Conservation (phyloP, 2,888 invertebrate species). For the Teinopalpus imperialis region DNA sequence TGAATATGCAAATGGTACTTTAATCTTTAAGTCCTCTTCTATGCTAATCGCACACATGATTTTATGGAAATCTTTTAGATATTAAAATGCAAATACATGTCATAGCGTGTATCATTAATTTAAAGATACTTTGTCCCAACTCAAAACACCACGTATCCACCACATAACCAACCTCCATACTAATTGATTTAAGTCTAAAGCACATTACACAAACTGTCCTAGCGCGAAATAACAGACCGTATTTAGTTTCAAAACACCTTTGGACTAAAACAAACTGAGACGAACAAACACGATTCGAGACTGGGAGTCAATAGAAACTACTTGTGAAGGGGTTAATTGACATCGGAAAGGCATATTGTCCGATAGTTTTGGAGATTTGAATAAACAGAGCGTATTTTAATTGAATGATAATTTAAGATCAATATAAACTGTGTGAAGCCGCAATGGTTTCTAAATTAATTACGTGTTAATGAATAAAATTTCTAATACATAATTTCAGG, state of each 20-base stretch:
- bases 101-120: neutral
- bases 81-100: conserved; percentile 15
- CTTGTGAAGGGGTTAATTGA: conserved; percentile 55
- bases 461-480: neutral
- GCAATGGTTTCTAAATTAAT: too few relatives aligned
- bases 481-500: too few relatives aligned
- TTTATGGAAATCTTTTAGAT: neutral
- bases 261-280: conserved; percentile 34
- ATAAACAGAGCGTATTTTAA: conserved; percentile 48
- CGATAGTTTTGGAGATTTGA: conserved; percentile 63
- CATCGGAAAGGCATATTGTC: conserved; percentile 55
- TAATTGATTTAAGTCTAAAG: conserved; percentile 26
- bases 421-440: too few relatives aligned
- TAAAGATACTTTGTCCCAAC: neutral
- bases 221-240: conserved; percentile 29
- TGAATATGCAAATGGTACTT: too few relatives aligned
- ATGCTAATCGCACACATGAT: conserved; percentile 1
- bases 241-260: conserved; percentile 36
- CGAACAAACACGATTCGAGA: conserved; percentile 41
- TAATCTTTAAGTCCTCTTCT: neutral
- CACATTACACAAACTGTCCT: conserved; percentile 20
- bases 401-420: conserved; percentile 39
- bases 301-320: conserved; percentile 38
- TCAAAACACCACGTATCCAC: conserved; percentile 19
- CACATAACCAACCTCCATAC: neutral